Evolutionary conservation across 2,888 invertebrate genomes (phyloP).

Genomic region (Drosophila testacea): DNA sequence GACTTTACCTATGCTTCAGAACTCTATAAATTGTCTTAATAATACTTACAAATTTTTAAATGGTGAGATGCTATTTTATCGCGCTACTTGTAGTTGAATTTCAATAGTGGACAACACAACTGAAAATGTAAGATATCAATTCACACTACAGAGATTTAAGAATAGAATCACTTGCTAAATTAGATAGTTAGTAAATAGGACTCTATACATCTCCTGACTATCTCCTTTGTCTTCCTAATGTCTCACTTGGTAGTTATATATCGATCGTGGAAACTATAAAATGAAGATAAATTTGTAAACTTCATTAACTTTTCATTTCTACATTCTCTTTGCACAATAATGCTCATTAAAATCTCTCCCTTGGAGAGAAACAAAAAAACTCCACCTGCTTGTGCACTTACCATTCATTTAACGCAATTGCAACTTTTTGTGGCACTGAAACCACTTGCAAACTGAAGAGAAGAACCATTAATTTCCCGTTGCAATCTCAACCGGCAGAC

Average conservation of each 20-base stretch:
- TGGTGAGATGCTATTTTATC: too few relatives aligned
- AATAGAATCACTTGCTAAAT: too few relatives aligned
- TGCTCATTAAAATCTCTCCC: conserved; percentile 27
- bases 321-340: conserved; percentile 5
- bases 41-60: not conserved
- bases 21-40: not conserved
- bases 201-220: too few relatives aligned
- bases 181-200: too few relatives aligned
- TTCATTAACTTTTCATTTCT: not conserved
- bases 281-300: not conserved
- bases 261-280: not conserved
- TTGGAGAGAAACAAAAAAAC: not conserved
- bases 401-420: conserved; percentile 28
- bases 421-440: conserved; percentile 23
- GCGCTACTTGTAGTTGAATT: too few relatives aligned
- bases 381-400: conserved; percentile 41
- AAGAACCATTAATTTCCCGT: conserved; percentile 54
- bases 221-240: too few relatives aligned
- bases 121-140: too few relatives aligned
- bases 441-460: conserved; percentile 6
- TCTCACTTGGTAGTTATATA: too few relatives aligned
- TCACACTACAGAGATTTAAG: too few relatives aligned
- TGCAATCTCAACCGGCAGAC: conserved; percentile 63
- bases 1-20: too few relatives aligned
- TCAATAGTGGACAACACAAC: too few relatives aligned